Conservation (phyloP, 53 echinoderm and acorn worm species). For the Hippasteria phrygiana region DNA sequence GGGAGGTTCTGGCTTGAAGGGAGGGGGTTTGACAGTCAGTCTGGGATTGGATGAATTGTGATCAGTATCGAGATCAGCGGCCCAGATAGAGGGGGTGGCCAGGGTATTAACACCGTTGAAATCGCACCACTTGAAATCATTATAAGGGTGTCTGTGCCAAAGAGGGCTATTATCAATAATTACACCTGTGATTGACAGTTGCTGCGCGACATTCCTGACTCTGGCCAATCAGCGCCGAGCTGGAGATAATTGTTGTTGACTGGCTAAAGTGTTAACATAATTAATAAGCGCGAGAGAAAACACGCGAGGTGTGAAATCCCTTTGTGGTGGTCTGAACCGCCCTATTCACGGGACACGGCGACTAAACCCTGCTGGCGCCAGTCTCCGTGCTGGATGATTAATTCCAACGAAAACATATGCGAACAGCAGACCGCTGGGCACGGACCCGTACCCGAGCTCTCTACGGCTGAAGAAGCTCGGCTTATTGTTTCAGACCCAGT, state of each 20-base stretch:
- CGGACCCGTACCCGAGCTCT: neutral
- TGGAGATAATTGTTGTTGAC: slow-evolving; percentile 98
- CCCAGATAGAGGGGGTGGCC: slow-evolving; percentile 10
- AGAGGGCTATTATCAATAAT: slow-evolving; percentile 79
- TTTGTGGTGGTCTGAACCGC: slow-evolving; percentile 80
- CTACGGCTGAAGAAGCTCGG: neutral
- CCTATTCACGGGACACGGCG: slow-evolving; percentile 81
- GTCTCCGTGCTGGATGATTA: slow-evolving; percentile 76
- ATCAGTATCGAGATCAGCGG: neutral
- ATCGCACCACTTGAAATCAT: slow-evolving; percentile 69
- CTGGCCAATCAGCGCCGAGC: slow-evolving; percentile 77
- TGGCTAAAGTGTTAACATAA: slow-evolving; percentile 99
- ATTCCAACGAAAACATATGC: slow-evolving; percentile 85
- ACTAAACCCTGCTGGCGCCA: slow-evolving; percentile 96
- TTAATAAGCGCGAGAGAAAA: slow-evolving; percentile 99
- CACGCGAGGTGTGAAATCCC: slow-evolving; percentile 95
- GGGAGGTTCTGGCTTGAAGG: neutral
- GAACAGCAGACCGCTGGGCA: neutral
- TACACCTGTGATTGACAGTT: slow-evolving; percentile 85
- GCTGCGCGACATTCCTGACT: slow-evolving; percentile 71
- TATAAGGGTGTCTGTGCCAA: slow-evolving; percentile 64
- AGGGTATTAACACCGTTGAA: slow-evolving; percentile 31
- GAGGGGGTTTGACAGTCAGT: neutral
- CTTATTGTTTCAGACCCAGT: slow-evolving; percentile 62
- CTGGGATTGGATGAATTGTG: neutral